Conservation (phyloP, 2,888 invertebrate species). For the Prionchulus punctatus region DNA sequence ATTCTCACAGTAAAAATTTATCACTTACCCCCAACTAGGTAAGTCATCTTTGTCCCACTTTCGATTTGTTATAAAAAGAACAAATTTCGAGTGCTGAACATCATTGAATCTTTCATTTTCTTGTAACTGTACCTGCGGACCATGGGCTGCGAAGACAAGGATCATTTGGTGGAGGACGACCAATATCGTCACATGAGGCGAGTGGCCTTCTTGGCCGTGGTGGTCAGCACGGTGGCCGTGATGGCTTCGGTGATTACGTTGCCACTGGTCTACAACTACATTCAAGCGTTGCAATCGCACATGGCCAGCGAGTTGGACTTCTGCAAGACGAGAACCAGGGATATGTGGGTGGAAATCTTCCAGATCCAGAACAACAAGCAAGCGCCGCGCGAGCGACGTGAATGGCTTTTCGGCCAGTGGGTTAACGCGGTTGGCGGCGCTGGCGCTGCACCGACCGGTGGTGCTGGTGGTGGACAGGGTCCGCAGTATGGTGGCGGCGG, state of each 20-base stretch:
- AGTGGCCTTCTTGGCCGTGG: constrained; percentile 30
- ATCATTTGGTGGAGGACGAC: too few relatives aligned
- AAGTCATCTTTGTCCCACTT: too few relatives aligned
- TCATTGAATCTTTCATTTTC: too few relatives aligned
- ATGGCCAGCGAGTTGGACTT: constrained; percentile 29
- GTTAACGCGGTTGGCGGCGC: constrained; percentile 13
- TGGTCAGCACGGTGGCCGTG: constrained; percentile 29
- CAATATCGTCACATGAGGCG: constrained; percentile 18
- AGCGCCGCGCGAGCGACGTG: constrained; percentile 13
- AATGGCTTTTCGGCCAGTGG: constrained; percentile 18
- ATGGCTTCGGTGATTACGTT: constrained; percentile 28
- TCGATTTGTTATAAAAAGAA: too few relatives aligned
- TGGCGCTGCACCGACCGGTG: too few relatives aligned
- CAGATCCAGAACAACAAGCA: constrained; percentile 14
- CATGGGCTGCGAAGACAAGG: too few relatives aligned
- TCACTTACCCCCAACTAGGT: too few relatives aligned
- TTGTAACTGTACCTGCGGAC: too few relatives aligned
- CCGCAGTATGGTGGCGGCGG: too few relatives aligned
- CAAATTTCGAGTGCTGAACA: too few relatives aligned
- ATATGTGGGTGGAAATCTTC: constrained; percentile 23
- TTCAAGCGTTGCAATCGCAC: constrained; percentile 28
- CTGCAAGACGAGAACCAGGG: constrained; percentile 28
- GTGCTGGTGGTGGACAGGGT: too few relatives aligned
- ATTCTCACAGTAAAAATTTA: too few relatives aligned
- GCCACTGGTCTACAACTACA: constrained; percentile 30